A percentile compares a stretch with the other conserved stretches of the same genome.
Conservation (phyloP, 2,113 vertebrate genomes). For the Sinocyclocheilus maitianheensis region DNA sequence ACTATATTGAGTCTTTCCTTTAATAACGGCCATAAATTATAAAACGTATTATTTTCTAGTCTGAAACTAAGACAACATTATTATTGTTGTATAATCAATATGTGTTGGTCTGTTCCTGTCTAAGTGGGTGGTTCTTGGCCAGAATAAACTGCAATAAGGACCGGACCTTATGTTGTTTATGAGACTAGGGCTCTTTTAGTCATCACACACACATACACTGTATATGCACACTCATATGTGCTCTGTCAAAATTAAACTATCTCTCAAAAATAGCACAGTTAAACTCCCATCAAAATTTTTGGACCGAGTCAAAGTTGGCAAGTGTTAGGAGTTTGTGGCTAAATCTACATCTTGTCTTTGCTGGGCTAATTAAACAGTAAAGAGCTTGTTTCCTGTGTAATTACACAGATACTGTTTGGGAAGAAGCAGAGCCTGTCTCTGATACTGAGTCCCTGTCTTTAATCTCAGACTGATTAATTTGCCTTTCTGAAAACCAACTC, state of each 20-base stretch:
- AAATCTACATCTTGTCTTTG: conserved; percentile 31
- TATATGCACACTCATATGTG: background rate
- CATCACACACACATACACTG: background rate
- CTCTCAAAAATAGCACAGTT: background rate
- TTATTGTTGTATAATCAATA: background rate
- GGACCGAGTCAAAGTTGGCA: background rate
- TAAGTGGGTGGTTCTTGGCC: background rate
- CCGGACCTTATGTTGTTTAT: background rate
- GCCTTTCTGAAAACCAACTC: conserved; percentile 28
- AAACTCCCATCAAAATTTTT: background rate
- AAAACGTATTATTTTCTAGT: background rate
- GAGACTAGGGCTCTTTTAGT: background rate
- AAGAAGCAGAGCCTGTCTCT: conserved; percentile 26
- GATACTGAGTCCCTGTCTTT: conserved; percentile 22
- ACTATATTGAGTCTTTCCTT: background rate
- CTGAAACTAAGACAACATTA: background rate
- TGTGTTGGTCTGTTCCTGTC: background rate
- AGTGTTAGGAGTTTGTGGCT: conserved; percentile 19
- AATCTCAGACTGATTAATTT: conserved; percentile 38
- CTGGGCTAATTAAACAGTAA: conserved; percentile 47
- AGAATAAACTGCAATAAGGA: background rate
- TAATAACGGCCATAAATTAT: conserved; percentile 7
- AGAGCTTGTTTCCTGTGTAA: conserved; percentile 47
- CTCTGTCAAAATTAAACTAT: background rate
- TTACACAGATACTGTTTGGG: conserved; percentile 40